Base-by-base conservation (phyloP, 2,888 invertebrate species). In the Odontocerum albicorne region DNA sequence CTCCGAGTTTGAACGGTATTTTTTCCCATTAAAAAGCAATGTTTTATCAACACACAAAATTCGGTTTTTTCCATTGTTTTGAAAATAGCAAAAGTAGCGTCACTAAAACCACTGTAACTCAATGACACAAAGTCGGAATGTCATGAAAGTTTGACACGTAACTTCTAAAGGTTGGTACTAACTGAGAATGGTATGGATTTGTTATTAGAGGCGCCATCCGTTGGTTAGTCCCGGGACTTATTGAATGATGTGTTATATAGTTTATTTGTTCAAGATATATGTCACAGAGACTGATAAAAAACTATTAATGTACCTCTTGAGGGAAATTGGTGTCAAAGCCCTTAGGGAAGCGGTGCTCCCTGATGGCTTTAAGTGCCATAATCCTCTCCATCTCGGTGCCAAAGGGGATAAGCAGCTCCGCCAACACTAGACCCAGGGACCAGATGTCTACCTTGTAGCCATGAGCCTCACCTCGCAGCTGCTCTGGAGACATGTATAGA, bases 401-500 rank as follows among this genome's bases (percentile, higher is more conserved):
- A 71, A 98, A 97, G 13, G 94, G 92, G 47, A 90, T 86, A 35
- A 97, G 76, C 52, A 99, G 70, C 74, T 99, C 99, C 70, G 96
- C 92, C 62, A 96, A 83, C 59, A 99, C 95, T 55, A 99, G 79
- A 0, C 96, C 97, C 61, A 97, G 76, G 0, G 96, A 93, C 75
- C 90, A 97, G 56, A 97, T 96, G 72, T 97, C 97, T 49, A 96
- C 96, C 73, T 96, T 96, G 72, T 87, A 90, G 68, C 88, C 88
- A 70, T 94, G 94, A 1, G 84, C 81, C 31, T 81, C 78, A 0
- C 90, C 87, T 8, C 78, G 74, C 20, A 87, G 74, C 75, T 97
- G 97, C 69, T 99, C 98, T 1, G 98, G 98, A 32, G 96, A 96
- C 98, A 99, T 99, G 72, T 99, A 99, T 1, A 97, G 79, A 61